These are phyloP conservation scores for Grammomys surdaster DNA, from an alignment of 2,113 vertebrate genomes.

Conservation along the genomic window DNA sequence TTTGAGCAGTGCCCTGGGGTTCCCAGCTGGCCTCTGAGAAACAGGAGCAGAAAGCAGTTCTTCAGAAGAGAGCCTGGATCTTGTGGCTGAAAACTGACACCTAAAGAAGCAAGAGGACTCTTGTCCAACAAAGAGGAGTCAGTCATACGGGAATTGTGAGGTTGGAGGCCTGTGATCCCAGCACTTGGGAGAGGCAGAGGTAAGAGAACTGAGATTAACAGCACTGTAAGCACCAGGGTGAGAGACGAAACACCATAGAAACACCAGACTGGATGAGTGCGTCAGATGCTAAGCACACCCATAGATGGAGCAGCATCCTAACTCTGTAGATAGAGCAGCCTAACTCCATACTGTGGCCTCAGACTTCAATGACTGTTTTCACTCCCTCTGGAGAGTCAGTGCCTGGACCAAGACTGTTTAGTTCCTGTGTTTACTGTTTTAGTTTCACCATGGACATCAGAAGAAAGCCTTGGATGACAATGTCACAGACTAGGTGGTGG, in stretches of 20 bases:
- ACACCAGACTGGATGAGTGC: background rate
- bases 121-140: background rate
- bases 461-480: background rate
- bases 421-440: background rate
- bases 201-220: background rate
- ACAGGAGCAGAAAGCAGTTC: conserved; percentile 18
- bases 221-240: background rate
- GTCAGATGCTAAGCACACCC: background rate
- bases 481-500: background rate
- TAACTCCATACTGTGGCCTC: background rate
- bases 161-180: background rate
- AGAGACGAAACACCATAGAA: background rate
- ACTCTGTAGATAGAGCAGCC: background rate
- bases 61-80: background rate
- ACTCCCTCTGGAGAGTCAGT: background rate
- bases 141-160: background rate
- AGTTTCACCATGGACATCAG: rapidly evolving
- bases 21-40: conserved; percentile 5
- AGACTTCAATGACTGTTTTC: background rate
- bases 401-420: background rate
- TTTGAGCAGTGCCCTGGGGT: background rate
- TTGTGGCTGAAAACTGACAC: background rate
- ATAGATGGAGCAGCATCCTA: background rate
- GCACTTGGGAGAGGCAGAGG: background rate
- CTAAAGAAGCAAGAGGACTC: background rate